Evolutionary conservation across 2,797 vertebrate species (phyloP).

Genomic region (Anguilla megastoma): DNA sequence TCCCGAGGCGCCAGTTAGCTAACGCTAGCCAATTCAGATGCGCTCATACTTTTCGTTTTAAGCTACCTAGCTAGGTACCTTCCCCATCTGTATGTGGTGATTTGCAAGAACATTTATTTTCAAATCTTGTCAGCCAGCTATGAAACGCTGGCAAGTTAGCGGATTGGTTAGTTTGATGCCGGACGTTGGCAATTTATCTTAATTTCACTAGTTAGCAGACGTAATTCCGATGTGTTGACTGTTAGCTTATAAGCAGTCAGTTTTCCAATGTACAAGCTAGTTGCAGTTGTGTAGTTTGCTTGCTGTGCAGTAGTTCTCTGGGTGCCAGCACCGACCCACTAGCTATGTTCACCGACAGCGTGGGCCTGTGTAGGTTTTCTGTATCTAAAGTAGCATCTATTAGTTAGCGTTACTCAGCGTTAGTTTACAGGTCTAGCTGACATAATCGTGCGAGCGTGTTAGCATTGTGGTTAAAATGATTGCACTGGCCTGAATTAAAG

Average conservation of each 20-base stretch:
- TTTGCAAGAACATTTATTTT: not conserved
- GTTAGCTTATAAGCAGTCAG: not conserved
- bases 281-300: not conserved
- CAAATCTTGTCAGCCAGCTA: not conserved
- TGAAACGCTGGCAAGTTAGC: not conserved
- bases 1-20: conserved; percentile 8
- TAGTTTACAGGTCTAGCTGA: not conserved
- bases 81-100: not conserved
- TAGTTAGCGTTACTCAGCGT: not conserved
- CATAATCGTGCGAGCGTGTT: not conserved
- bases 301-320: not conserved
- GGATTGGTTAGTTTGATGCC: not conserved
- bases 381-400: not conserved
- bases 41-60: conserved; percentile 1
- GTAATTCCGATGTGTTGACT: not conserved
- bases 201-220: not conserved
- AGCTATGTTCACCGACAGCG: not conserved
- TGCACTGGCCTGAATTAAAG: not conserved
- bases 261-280: not conserved
- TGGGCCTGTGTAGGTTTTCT: not conserved
- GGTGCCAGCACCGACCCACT: not conserved
- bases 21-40: not conserved
- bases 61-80: not conserved
- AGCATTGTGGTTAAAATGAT: not conserved
- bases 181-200: not conserved